Evolutionary conservation across 2,113 vertebrate species (phyloP).

Genomic region (Eublepharis macularius): DNA sequence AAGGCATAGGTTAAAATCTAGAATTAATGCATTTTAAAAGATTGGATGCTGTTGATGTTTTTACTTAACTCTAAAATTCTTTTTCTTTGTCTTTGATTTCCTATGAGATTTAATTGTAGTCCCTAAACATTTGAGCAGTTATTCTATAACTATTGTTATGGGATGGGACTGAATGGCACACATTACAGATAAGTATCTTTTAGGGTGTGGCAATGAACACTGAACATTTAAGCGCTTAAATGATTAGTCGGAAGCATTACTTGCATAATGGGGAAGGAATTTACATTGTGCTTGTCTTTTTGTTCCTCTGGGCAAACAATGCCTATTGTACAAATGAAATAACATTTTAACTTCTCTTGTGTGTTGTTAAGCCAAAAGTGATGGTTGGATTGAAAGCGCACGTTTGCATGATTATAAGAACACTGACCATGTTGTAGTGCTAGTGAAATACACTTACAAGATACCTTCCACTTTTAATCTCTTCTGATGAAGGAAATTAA

Average conservation of each 20-base stretch:
- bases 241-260: neutral
- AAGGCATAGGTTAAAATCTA: neutral
- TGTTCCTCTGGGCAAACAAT: slow-evolving; percentile 3
- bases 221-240: neutral
- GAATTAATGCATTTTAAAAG: neutral
- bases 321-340: neutral
- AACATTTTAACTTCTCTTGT: neutral
- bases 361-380: slow-evolving; percentile 20
- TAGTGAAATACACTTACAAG: slow-evolving; percentile 68
- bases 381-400: slow-evolving; percentile 39
- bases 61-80: neutral
- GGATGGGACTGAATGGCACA: neutral
- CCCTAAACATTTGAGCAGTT: neutral
- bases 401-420: slow-evolving; percentile 60
- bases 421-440: slow-evolving; percentile 49
- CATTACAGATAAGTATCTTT: neutral
- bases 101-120: neutral
- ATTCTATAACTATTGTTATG: neutral
- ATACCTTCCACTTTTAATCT: slow-evolving; percentile 80
- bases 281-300: neutral
- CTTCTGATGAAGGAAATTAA: slow-evolving; percentile 95
- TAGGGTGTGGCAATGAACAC: neutral
- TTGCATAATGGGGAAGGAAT: neutral
- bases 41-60: neutral
- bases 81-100: neutral